Evolutionary conservation across 2,113 vertebrate genomes (phyloP), one percentile per base, ranked within the genome.

Genomic region (Nettapus auritus): DNA sequence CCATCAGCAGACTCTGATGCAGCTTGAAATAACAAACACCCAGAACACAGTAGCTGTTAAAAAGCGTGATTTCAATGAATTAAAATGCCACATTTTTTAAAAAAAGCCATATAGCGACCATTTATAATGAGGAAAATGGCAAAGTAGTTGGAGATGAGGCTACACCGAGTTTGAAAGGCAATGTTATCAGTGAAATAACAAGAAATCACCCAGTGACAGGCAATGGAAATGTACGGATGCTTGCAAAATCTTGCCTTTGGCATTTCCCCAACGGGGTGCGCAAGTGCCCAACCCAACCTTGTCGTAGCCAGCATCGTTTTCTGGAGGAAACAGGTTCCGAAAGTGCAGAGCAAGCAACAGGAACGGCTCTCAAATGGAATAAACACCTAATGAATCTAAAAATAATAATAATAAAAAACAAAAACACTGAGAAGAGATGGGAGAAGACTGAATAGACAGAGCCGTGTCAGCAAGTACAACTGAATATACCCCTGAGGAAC

Each of bases 351-450:
- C 44, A 78, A 93, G 85, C 85, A 77, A 53, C 76, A 46, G 73
- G 57, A 59, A 87, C 22, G 63, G 36, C 26, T 64, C 36, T 87
- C 7, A 10, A 80, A 82, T 33, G 86, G 88, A 71, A 88, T 56
- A 57, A 92, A 95, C 94, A 95, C 92, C 96, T 94, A 77, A 96
- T 94, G 95, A 94, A 96, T 94, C 91, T 92, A 94, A 88, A 93
- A 92, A 94, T 53, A 36, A 66, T 48, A 81, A 29, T 52, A 25
- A 42, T 29, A 6, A 44, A 42, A 62, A 21, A 19, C 34, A 11
- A 40, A 81, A 93, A 33, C 56, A 79, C 70, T 34, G 75, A 55
- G 57, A 94, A 69, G 80, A 88, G 91, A 97, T 88, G 84, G 14
- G 1, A 93, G 50, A 40, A 96, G 79, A 90, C 77, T 76, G 66